Evolutionary conservation across 2,888 invertebrate genomes (phyloP).

Genomic region (Rhogogaster chlorosoma): DNA sequence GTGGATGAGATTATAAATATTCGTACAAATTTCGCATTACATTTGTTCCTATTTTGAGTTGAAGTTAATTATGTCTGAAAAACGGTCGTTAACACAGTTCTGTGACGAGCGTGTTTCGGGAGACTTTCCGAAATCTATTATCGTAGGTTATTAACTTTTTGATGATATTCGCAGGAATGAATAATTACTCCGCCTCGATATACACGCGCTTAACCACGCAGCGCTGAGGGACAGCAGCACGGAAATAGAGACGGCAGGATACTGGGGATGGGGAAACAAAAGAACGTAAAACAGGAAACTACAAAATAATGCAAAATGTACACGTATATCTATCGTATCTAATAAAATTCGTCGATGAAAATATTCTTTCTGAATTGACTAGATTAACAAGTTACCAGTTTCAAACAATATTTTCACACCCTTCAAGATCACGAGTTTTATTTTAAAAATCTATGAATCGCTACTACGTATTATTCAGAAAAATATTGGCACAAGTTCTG

Average conservation of each 20-base stretch:
- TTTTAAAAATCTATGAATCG: not conserved
- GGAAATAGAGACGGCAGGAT: slow-evolving; percentile 10
- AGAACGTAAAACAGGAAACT: not conserved
- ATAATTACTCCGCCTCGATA: slow-evolving; percentile 7
- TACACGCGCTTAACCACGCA: not conserved
- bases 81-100: slow-evolving; percentile 9
- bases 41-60: not conserved
- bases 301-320: not conserved
- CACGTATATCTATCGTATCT: not conserved
- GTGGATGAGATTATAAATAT: not conserved
- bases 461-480: not conserved
- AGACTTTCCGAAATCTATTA: slow-evolving; percentile 18
- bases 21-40: not conserved
- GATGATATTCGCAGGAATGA: slow-evolving; percentile 32
- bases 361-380: not conserved
- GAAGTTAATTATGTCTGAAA: not conserved
- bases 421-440: not conserved
- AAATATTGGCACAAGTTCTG: not conserved
- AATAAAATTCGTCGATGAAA: not conserved
- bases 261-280: not conserved
- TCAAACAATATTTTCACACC: not conserved
- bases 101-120: not conserved
- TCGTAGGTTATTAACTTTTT: slow-evolving; percentile 15
- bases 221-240: not conserved
- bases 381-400: not conserved